Conservation (phyloP, 1,140 invertebrate species). For the Rhyacophila brunnea region DNA sequence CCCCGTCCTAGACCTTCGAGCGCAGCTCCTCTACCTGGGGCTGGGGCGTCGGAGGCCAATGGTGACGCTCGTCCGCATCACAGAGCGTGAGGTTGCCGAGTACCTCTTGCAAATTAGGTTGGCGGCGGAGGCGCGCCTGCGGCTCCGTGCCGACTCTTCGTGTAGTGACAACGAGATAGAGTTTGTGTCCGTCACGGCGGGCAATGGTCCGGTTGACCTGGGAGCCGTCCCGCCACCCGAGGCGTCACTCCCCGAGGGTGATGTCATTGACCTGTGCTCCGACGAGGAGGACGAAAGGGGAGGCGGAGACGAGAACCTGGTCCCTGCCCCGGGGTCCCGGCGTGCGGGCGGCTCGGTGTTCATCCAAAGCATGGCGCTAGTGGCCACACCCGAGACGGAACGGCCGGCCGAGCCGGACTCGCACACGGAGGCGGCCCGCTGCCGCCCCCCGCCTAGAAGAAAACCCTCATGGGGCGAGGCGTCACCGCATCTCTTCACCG, state of each 20-base stretch:
- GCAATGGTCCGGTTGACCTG: not conserved
- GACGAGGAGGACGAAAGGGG: slow-evolving; percentile 46
- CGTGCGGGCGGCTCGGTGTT: slow-evolving; percentile 5
- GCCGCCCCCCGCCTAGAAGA: not conserved
- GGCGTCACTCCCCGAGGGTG: slow-evolving; percentile 12
- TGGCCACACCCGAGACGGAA: slow-evolving; percentile 39
- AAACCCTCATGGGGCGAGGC: not conserved
- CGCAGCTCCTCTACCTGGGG: slow-evolving; percentile 46
- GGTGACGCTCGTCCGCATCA: slow-evolving; percentile 44
- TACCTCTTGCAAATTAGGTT: not conserved
- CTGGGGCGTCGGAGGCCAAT: slow-evolving; percentile 46
- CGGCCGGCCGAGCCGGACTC: slow-evolving; percentile 39
- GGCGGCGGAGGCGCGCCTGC: not conserved
- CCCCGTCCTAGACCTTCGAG: slow-evolving; percentile 46
- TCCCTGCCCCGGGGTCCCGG: slow-evolving; percentile 35
- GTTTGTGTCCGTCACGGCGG: slow-evolving; percentile 24
- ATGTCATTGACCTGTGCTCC: slow-evolving; percentile 55
- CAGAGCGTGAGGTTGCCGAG: slow-evolving; percentile 22
- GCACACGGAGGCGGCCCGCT: slow-evolving; percentile 18
- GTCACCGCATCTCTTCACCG: not conserved
- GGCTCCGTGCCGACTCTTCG: not conserved
- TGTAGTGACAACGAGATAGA: slow-evolving; percentile 22
- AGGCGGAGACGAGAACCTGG: slow-evolving; percentile 48
- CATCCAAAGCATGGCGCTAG: not conserved
- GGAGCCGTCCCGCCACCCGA: not conserved